A percentile compares a stretch with the other conserved stretches of the same genome.
Conservation (phyloP, 1,140 invertebrate species). For the Choristoneura fumiferana region DNA sequence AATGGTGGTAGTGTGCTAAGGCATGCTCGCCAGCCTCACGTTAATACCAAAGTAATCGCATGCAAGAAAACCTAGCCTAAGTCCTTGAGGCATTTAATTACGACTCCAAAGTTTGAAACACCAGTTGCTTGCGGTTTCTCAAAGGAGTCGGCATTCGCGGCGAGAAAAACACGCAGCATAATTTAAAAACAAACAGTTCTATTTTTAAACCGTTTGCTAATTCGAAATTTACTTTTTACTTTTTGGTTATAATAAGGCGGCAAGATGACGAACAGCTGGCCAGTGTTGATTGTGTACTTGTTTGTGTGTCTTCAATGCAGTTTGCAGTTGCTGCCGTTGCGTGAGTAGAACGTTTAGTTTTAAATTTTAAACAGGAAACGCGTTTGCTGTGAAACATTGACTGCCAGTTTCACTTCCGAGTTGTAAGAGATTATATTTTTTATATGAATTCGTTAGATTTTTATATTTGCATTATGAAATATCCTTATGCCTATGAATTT, state of each 20-base stretch:
- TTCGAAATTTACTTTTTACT: conserved; percentile 10
- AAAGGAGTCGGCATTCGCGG: conserved; percentile 9
- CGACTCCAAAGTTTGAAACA: conserved; percentile 18
- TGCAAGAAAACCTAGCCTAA: conserved; percentile 13
- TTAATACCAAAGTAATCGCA: not conserved
- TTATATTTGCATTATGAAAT: too few relatives aligned
- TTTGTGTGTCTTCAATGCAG: conserved; percentile 47
- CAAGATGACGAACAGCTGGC: conserved; percentile 21
- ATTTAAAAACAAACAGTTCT: conserved; percentile 1
- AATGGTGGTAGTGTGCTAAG: too few relatives aligned
- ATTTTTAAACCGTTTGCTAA: conserved; percentile 1
- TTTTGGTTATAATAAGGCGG: too few relatives aligned
- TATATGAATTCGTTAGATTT: too few relatives aligned
- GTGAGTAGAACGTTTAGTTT: conserved; percentile 47
- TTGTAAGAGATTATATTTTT: too few relatives aligned
- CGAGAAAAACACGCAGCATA: conserved; percentile 17
- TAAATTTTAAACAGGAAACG: conserved; percentile 6
- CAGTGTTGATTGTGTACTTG: conserved; percentile 34
- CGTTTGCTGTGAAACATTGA: not conserved
- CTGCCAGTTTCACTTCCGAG: not conserved
- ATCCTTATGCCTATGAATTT: too few relatives aligned
- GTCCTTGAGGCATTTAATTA: conserved; percentile 19
- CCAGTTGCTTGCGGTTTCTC: conserved; percentile 14
- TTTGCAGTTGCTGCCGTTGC: conserved; percentile 57
- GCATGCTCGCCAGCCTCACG: too few relatives aligned